Evolutionary conservation across 1,140 invertebrate species (phyloP).

Genomic region (Hermetia illucens): DNA sequence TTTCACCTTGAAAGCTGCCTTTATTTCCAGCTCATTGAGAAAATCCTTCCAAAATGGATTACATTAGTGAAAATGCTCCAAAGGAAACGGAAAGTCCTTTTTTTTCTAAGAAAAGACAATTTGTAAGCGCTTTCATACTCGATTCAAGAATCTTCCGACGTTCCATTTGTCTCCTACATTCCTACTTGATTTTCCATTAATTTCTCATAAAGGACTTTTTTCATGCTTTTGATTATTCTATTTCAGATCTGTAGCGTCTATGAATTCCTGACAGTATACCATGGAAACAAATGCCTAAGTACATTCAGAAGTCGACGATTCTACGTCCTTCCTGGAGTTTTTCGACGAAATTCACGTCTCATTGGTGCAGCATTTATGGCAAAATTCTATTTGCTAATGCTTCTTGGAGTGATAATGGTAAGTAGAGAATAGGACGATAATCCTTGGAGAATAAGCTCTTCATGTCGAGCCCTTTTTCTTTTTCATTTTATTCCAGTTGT

Average conservation of each 20-base stretch:
- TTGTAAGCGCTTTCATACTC: too few relatives aligned
- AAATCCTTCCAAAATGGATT: too few relatives aligned
- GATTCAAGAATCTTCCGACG: too few relatives aligned
- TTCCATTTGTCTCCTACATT: too few relatives aligned
- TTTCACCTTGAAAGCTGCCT: too few relatives aligned
- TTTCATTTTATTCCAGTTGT: background rate
- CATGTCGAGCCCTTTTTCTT: background rate
- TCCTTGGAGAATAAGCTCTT: background rate
- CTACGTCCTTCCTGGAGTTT: background rate
- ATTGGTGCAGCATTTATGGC: background rate
- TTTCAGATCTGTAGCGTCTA: background rate
- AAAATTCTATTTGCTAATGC: background rate
- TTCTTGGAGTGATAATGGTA: background rate
- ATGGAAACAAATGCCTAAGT: background rate
- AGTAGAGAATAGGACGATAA: background rate
- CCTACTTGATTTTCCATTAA: too few relatives aligned
- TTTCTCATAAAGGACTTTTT: too few relatives aligned
- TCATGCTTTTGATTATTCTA: too few relatives aligned
- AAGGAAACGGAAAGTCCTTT: too few relatives aligned
- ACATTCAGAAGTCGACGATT: background rate
- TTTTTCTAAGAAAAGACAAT: too few relatives aligned
- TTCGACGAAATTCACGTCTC: slow-evolving; percentile 1
- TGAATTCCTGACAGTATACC: background rate
- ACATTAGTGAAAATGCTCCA: too few relatives aligned
- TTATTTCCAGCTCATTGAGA: too few relatives aligned